phyloP scores from a whole-genome alignment of 2,113 vertebrate species.

The Eolophus roseicapilla region DNA sequence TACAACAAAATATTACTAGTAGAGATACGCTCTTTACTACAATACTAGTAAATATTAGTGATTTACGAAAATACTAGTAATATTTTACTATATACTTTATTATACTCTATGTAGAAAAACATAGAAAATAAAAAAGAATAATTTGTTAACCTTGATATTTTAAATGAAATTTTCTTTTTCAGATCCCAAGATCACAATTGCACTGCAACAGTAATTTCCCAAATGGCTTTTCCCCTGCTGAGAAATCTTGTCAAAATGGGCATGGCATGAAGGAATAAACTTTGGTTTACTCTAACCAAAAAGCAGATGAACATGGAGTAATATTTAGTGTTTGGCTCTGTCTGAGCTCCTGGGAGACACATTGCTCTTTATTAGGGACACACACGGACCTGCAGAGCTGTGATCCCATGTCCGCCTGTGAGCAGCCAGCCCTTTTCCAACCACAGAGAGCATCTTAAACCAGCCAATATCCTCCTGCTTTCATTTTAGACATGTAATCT shows the following conservation, averaged over 20 bases:
- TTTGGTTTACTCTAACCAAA: background rate
- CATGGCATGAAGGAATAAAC: rapidly evolving
- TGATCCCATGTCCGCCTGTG: rapidly evolving
- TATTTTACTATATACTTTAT: background rate
- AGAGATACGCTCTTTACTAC: background rate
- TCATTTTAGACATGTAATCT: background rate
- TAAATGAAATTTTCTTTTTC: background rate
- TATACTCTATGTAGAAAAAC: background rate
- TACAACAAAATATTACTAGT: background rate
- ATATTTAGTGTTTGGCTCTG: background rate
- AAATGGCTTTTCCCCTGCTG: background rate
- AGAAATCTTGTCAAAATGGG: background rate
- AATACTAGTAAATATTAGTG: background rate
- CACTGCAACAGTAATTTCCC: background rate
- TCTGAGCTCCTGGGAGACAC: rapidly evolving
- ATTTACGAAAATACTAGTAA: background rate
- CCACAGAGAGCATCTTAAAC: conserved; percentile 20
- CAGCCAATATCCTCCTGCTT: conserved; percentile 10
- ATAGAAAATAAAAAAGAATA: background rate
- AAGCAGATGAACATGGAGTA: background rate
- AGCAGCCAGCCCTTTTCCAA: background rate
- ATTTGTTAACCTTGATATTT: background rate
- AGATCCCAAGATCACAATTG: background rate
- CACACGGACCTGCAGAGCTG: rapidly evolving
- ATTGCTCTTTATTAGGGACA: background rate